Conservation (phyloP, 2,113 vertebrate species). For the Pardalotus punctatus region DNA sequence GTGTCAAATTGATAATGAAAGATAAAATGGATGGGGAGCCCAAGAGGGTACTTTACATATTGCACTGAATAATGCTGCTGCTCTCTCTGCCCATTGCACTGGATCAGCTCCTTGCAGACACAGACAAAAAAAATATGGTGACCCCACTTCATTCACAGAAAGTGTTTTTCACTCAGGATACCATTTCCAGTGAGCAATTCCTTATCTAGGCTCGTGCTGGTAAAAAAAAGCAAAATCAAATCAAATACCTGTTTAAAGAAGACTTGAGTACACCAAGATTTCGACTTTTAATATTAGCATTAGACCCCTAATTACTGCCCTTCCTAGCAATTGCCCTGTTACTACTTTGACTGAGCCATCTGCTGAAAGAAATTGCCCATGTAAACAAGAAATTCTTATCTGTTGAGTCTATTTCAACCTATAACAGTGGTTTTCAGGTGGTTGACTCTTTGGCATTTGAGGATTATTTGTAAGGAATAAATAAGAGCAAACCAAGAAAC, state of each 20-base stretch:
- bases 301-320: not conserved
- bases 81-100: not conserved
- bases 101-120: conserved; percentile 12
- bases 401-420: not conserved
- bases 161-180: not conserved
- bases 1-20: conserved; percentile 62
- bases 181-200: not conserved
- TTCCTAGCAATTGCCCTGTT: not conserved
- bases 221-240: not conserved
- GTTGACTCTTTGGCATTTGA: not conserved
- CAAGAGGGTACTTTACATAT: conserved; percentile 49
- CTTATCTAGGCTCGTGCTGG: not conserved
- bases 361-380: not conserved
- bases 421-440: not conserved
- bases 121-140: not conserved
- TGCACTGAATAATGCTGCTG: conserved; percentile 42
- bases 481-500: not conserved
- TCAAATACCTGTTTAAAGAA: not conserved
- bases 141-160: not conserved
- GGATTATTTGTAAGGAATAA: not conserved
- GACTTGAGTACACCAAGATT: not conserved
- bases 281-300: not conserved
- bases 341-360: not conserved
- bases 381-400: not conserved
- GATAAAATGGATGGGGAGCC: conserved; percentile 40